A percentile compares a stretch with the other conserved stretches of the same genome.
Conservation (phyloP, 2,888 invertebrate species). For the Aspidapion aeneum region DNA sequence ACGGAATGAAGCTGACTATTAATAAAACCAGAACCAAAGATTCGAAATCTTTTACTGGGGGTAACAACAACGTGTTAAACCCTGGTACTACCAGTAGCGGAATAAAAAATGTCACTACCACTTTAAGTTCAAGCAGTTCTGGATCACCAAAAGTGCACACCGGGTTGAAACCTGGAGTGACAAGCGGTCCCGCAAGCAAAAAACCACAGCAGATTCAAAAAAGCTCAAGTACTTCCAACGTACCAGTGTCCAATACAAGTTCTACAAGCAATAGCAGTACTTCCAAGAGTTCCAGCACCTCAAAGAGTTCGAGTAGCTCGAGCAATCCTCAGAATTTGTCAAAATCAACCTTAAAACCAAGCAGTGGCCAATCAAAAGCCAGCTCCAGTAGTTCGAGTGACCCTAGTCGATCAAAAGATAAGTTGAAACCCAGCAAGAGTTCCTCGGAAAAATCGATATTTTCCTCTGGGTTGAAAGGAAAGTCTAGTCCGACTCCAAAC, state of each 20-base stretch:
- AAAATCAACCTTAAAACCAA: slow-evolving; percentile 31
- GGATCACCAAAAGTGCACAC: slow-evolving; percentile 77
- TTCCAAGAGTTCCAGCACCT: slow-evolving; percentile 23
- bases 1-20: slow-evolving; percentile 88
- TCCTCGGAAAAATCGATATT: slow-evolving; percentile 63
- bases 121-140: slow-evolving; percentile 44
- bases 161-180: slow-evolving; percentile 78
- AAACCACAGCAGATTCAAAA: slow-evolving; percentile 58
- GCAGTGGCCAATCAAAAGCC: slow-evolving; percentile 57
- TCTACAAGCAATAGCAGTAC: slow-evolving; percentile 24
- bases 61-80: slow-evolving; percentile 30
- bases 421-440: slow-evolving; percentile 59
- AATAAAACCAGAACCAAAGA: slow-evolving; percentile 83
- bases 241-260: slow-evolving; percentile 34
- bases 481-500: slow-evolving; percentile 63
- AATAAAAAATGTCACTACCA: not conserved
- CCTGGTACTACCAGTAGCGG: no score
- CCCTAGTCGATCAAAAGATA: slow-evolving; percentile 54
- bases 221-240: slow-evolving; percentile 34
- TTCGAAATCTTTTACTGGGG: slow-evolving; percentile 47
- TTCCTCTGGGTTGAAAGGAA: slow-evolving; percentile 57
- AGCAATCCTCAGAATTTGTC: no score
- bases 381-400: no score
- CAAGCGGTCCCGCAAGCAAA: slow-evolving; percentile 82
- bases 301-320: slow-evolving; percentile 19